phyloP scores from a whole-genome alignment of 1,140 invertebrate species.

The Triops longicaudatus region DNA sequence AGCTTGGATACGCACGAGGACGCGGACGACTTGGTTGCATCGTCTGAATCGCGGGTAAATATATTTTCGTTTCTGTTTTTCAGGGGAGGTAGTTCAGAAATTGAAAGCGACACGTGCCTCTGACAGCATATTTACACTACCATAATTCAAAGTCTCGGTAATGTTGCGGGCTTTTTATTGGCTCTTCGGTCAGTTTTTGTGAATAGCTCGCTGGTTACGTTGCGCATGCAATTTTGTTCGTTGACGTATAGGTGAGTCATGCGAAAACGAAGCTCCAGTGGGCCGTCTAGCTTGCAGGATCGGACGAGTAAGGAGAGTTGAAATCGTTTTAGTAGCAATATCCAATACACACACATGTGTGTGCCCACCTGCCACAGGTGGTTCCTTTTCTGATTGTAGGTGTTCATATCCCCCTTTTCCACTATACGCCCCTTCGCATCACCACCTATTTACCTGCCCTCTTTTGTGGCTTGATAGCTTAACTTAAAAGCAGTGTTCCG shows the following conservation, averaged over 20 bases:
- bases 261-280: background rate
- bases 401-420: background rate
- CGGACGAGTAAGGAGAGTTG: background rate
- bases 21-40: background rate
- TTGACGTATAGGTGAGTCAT: background rate
- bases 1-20: background rate
- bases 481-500: too few species aligned
- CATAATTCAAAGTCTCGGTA: too few species aligned
- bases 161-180: too few species aligned
- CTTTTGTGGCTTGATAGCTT: background rate
- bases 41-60: background rate
- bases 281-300: background rate
- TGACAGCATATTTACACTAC: too few species aligned
- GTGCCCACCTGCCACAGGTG: conserved; percentile 9
- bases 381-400: background rate
- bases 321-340: background rate
- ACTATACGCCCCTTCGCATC: background rate
- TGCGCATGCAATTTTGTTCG: background rate
- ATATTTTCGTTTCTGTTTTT: background rate
- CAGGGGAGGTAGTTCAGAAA: background rate
- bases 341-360: background rate
- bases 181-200: too few species aligned
- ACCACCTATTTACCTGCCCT: background rate
- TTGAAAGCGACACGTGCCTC: too few species aligned
- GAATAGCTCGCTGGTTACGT: too few species aligned